phyloP scores from a whole-genome alignment of 2,113 vertebrate species.

The Macaca mulatta region DNA sequence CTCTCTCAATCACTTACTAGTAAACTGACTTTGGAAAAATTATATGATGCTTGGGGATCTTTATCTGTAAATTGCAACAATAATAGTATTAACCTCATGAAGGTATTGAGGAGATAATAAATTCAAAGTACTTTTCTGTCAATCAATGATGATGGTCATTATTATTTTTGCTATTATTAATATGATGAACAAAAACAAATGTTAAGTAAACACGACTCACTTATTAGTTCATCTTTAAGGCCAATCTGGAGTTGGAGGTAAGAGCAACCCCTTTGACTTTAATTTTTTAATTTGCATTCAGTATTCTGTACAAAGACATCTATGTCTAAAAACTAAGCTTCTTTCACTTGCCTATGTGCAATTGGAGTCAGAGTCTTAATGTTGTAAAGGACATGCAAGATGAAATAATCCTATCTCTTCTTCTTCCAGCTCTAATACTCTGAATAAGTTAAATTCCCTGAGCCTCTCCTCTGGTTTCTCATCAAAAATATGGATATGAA shows the following conservation, averaged over 20 bases:
- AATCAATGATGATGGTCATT: neutral
- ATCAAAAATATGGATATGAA: neutral
- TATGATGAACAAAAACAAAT: neutral
- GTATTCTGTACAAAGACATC: neutral
- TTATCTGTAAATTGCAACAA: neutral
- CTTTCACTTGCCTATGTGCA: neutral
- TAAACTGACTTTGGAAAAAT: neutral
- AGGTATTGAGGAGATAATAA: neutral
- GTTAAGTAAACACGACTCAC: neutral
- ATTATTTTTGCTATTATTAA: neutral
- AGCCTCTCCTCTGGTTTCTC: neutral
- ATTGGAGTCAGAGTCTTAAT: neutral
- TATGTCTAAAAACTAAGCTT: neutral
- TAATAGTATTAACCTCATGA: neutral
- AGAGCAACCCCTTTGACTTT: neutral
- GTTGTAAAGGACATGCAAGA: neutral
- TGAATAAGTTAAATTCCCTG: neutral
- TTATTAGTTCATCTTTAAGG: neutral
- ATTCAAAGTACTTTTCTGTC: neutral
- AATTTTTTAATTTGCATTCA: neutral
- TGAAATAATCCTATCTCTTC: neutral
- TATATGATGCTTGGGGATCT: neutral
- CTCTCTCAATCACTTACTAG: neutral
- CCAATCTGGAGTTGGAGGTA: neutral
- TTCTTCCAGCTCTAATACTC: neutral